phyloP scores from a whole-genome alignment of 64 coral and sea anemone species.

The Pachyseris speciosa region DNA sequence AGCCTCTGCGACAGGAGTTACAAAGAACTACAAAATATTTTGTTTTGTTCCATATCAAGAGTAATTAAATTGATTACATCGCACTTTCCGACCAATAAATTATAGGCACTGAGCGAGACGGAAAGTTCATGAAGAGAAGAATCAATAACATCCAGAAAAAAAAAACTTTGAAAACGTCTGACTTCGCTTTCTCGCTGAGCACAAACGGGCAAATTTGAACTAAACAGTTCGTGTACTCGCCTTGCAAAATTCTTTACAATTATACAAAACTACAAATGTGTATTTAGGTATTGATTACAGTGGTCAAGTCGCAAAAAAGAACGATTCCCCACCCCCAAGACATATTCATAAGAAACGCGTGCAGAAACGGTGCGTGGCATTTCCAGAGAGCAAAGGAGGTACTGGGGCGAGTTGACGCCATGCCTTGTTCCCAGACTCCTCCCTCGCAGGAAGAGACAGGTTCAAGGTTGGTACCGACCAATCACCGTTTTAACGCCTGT shows the following conservation, averaged over 20 bases:
- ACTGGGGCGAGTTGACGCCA: background rate
- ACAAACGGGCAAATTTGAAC: background rate
- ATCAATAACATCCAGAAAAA: conserved; percentile 18
- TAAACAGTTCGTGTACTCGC: background rate
- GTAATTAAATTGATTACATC: conserved; percentile 52
- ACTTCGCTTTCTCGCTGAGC: background rate
- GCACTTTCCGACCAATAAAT: conserved; percentile 42
- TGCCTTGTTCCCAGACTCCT: too few species aligned
- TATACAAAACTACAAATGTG: background rate
- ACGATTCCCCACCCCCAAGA: too few species aligned
- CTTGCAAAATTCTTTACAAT: conserved; percentile 31
- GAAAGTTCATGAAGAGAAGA: background rate
- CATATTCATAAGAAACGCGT: background rate
- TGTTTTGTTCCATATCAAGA: conserved; percentile 29
- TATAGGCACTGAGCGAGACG: conserved; percentile 6
- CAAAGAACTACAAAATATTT: conserved; percentile 49
- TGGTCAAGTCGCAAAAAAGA: background rate
- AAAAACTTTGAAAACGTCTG: conserved; percentile 13
- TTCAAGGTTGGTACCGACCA: too few species aligned
- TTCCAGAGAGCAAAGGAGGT: background rate
- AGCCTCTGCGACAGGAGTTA: conserved; percentile 14
- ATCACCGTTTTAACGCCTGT: too few species aligned
- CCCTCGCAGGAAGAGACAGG: too few species aligned
- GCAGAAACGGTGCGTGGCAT: background rate
- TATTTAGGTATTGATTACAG: background rate